Evolutionary conservation across 2,113 vertebrate species (phyloP), one percentile per base, ranked within the genome.

Genomic region (Scomber colias): DNA sequence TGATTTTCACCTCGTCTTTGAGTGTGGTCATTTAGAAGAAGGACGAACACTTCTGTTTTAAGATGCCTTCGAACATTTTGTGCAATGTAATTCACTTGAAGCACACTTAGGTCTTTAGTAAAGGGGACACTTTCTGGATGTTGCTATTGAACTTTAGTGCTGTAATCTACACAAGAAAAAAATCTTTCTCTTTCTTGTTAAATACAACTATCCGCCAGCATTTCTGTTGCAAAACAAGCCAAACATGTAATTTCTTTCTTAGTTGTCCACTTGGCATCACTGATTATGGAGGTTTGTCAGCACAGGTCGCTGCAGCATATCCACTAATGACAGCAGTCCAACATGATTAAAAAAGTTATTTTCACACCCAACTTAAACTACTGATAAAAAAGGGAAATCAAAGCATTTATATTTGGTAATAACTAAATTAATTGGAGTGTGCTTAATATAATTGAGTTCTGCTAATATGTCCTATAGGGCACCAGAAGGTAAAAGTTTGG

Each of bases 261-360:
- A 40, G 17, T 46, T 13, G 53, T 30, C 16, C 4, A 19, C 10
- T 45, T 62, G 40, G 27, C 59, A 64, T 75, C 19, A 44, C 6
- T 27, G 27, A 49, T 40, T 44, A 21, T 12, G 3, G 21, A 17
- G 7, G 16, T 65, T 45, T 50, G 21, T 44, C 50, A 63, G 65
- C 65, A 56, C 51, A 70, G 65, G 65, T 46, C 59, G 51, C 51
- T 67, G 49, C 57, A 13, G 15, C 6, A 68, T 51, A 63, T 53
- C 15, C 24, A 16, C 31, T 14, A 11, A 57, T 53, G 46, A 68
- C 13, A 59, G 51, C 53, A 35, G 12, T 45, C 16, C 27, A 51
- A 31, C n/a, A 6, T 48, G 21, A 71, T 53, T 27, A 11, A 14
- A 51, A 51, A 64, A 30, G 30, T 57, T 35, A 35, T 53, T 64